Evolutionary conservation across 2,113 vertebrate genomes (phyloP).

Genomic region (Taxidea taxus): DNA sequence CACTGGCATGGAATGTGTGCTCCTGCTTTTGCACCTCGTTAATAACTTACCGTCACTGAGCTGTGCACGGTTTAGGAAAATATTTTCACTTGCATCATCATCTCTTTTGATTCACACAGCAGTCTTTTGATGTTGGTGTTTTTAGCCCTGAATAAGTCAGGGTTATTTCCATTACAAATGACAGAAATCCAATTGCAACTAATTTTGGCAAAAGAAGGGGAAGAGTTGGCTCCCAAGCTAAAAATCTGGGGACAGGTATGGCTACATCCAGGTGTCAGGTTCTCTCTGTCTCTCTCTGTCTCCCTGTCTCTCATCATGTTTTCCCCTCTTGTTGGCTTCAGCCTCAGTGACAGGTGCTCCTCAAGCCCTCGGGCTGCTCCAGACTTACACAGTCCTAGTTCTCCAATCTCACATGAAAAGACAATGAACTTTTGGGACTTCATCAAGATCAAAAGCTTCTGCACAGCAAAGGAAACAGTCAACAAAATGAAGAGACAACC

Average conservation of each 20-base stretch:
- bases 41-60: not conserved
- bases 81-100: not conserved
- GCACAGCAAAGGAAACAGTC: no score
- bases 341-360: not conserved
- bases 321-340: not conserved
- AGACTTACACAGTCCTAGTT: no score
- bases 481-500: no score
- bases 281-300: not conserved
- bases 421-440: not conserved
- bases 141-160: not conserved
- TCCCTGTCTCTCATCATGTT: not conserved
- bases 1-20: not conserved
- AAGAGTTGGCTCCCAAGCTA: not conserved
- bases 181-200: not conserved
- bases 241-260: not conserved
- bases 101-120: not conserved
- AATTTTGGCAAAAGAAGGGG: not conserved
- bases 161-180: not conserved
- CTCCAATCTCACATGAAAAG: not conserved
- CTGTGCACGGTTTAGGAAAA: slow-evolving; percentile 8
- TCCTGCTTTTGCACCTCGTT: slow-evolving; percentile 6
- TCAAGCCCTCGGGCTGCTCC: not conserved
- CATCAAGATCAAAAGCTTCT: no score
- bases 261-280: not conserved
- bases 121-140: not conserved